phyloP scores from a whole-genome alignment of 1,140 invertebrate genomes.

The Anoplolepis gracilipes region DNA sequence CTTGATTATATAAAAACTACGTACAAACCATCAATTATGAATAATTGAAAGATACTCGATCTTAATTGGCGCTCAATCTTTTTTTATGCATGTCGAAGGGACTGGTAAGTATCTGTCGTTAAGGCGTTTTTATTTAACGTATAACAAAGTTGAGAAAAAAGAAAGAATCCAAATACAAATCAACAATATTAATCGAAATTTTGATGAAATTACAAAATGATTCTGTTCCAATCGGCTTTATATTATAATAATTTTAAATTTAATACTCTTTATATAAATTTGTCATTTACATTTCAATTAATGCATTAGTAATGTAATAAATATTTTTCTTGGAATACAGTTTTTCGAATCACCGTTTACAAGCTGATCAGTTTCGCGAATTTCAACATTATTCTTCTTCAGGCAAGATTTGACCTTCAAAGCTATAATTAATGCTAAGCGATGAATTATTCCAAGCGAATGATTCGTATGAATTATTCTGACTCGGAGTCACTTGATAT shows the following conservation, averaged over 20 bases:
- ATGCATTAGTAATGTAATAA: background rate
- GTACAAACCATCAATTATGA: conserved; percentile 41
- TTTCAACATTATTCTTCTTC: conserved; percentile 20
- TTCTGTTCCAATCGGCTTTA: conserved; percentile 1
- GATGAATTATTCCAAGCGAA: conserved; percentile 70
- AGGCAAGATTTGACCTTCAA: conserved; percentile 55
- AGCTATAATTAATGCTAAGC: conserved; percentile 48
- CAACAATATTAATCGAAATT: background rate
- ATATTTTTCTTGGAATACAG: background rate
- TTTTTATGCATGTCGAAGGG: conserved; percentile 76
- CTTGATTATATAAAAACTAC: conserved; percentile 18
- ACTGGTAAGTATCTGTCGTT: conserved; percentile 75
- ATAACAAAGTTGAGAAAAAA: conserved; percentile 1
- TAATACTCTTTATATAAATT: background rate
- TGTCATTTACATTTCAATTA: background rate
- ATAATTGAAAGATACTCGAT: conserved; percentile 51
- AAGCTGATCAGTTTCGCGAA: conserved; percentile 12
- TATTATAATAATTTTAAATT: background rate
- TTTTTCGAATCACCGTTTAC: background rate
- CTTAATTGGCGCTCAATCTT: conserved; percentile 58
- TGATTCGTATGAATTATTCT: conserved; percentile 62
- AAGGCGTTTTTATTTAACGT: conserved; percentile 17
- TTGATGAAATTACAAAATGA: background rate
- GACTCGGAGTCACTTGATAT: conserved; percentile 35
- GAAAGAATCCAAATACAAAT: background rate